Conservation (phyloP, 2,113 vertebrate genomes). For the Tetraodon nigroviridis region DNA sequence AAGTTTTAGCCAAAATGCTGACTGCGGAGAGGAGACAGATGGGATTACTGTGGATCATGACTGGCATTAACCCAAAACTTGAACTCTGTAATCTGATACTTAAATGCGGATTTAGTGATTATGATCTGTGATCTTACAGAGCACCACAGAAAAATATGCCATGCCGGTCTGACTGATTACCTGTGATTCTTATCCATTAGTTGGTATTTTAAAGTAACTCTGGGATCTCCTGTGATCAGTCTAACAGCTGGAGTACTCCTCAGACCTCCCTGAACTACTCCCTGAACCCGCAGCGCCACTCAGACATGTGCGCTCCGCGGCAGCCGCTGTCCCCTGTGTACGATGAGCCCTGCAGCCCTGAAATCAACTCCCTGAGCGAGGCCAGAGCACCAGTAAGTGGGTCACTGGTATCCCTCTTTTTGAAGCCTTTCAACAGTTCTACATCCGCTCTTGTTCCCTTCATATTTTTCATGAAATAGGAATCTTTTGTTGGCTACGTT, state of each 20-base stretch:
- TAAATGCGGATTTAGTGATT: slow-evolving; percentile 20
- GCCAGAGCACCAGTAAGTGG: slow-evolving; percentile 68
- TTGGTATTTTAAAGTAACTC: slow-evolving; percentile 17
- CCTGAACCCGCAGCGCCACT: slow-evolving; percentile 67
- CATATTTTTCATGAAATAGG: too few relatives aligned
- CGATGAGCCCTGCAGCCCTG: slow-evolving; percentile 77
- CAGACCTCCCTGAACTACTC: slow-evolving; percentile 62
- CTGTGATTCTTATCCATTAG: neutral
- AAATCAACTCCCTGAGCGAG: slow-evolving; percentile 62
- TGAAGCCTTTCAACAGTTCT: slow-evolving; percentile 24
- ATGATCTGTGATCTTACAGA: slow-evolving; percentile 9
- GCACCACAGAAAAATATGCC: neutral
- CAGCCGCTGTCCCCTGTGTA: slow-evolving; percentile 78
- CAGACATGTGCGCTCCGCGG: slow-evolving; percentile 64
- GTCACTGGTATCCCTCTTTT: slow-evolving; percentile 42
- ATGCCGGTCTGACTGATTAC: too few relatives aligned
- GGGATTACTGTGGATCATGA: slow-evolving; percentile 13
- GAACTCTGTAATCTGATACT: slow-evolving; percentile 20
- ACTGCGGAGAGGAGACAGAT: slow-evolving; percentile 7
- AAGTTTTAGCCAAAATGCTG: slow-evolving; percentile 5
- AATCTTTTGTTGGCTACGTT: neutral
- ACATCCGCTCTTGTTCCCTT: slow-evolving; percentile 22
- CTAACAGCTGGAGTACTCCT: slow-evolving; percentile 73
- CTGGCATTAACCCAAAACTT: slow-evolving; percentile 13
- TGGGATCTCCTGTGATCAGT: slow-evolving; percentile 62